Percentiles rank a stretch among this genome's conserved stretches.
phyloP scores from a whole-genome alignment of 2,888 invertebrate genomes.

The Drosophila parthenogenetica region DNA sequence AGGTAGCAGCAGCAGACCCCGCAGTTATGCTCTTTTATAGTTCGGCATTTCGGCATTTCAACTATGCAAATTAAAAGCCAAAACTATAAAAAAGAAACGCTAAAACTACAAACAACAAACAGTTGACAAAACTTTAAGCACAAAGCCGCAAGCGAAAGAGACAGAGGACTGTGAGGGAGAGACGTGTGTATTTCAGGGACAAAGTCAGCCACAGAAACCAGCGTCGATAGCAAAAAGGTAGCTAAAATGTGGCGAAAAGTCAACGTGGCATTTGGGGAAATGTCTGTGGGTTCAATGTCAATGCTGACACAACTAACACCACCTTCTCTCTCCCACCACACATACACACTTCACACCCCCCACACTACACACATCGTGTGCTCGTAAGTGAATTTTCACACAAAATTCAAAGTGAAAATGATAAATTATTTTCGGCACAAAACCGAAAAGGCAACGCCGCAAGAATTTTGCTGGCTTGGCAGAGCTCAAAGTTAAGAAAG shows the following conservation, averaged over 20 bases:
- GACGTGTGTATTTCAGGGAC: not conserved
- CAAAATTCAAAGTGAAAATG: conserved; percentile 66
- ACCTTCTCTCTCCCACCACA: not conserved
- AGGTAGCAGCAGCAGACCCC: conserved; percentile 47
- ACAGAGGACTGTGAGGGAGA: not conserved
- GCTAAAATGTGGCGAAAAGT: conserved; percentile 56
- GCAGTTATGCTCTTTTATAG: not conserved
- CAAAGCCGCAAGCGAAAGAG: conserved; percentile 19
- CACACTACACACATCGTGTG: conserved; percentile 4
- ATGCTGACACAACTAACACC: conserved; percentile 22
- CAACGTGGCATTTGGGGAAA: conserved; percentile 34
- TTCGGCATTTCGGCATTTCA: conserved; percentile 39
- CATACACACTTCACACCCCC: not conserved
- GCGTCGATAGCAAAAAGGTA: conserved; percentile 61
- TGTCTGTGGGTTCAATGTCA: conserved; percentile 17
- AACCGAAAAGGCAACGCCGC: conserved; percentile 67
- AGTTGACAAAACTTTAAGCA: conserved; percentile 69
- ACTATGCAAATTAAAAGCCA: conserved; percentile 67
- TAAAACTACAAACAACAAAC: conserved; percentile 63
- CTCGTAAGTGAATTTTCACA: conserved; percentile 53
- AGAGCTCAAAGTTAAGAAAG: conserved; percentile 73
- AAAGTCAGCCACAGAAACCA: conserved; percentile 13
- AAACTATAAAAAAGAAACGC: conserved; percentile 63
- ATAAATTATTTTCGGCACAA: conserved; percentile 71
- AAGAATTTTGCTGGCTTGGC: conserved; percentile 70